Base-by-base conservation (phyloP, 2,888 invertebrate genomes). In the Tupiocoris notatus region DNA sequence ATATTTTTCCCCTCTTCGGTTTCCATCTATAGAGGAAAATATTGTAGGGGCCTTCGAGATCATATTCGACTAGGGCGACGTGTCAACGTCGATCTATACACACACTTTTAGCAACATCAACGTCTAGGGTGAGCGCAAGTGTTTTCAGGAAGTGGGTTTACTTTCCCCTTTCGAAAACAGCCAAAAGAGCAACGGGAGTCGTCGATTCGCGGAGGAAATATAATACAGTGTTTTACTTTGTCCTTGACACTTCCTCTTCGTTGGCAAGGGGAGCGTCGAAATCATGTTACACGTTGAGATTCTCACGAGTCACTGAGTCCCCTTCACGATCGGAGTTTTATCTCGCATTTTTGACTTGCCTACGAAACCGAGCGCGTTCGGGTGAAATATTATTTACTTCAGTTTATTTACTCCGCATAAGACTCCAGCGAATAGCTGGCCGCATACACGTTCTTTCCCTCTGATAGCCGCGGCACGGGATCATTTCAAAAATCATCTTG, bases 211-310 rank as follows among this genome's bases (percentile, higher is more conserved):
- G 67, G 21, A 54, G 73, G 73, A 73, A 73, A 73, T 73, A 73
- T 73, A 73, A 73, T 73, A 73, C 73, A 73, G 25, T 73, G 73
- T 73, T 73, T 73, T 73, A 73, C 61, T 25, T 73, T 24, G 62
- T 61, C 25, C 54, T 73, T 73, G 73, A 73, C 73, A 73, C 73
- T 62, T 39, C 39, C 12, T 39, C 12, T 54, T 62, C 22, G 21
- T 23, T 12, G 21, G 9, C 16, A 23, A 22, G 62, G 39, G 67
- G 67, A 0, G 67, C 62, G 62, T 73, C 73, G 61, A 73, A 71
- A 73, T 73, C 62, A 62, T 62, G 73, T 73, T 73, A 73, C 65
- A 25, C 39, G 65, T 39, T 39, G 39, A 39, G 39, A 39, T 39
- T 39, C 39, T 39, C 39, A 39, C 39, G 39, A 39, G 39, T 12